phyloP scores from a whole-genome alignment of 2,113 vertebrate genomes.

The Callospermophilus lateralis region DNA sequence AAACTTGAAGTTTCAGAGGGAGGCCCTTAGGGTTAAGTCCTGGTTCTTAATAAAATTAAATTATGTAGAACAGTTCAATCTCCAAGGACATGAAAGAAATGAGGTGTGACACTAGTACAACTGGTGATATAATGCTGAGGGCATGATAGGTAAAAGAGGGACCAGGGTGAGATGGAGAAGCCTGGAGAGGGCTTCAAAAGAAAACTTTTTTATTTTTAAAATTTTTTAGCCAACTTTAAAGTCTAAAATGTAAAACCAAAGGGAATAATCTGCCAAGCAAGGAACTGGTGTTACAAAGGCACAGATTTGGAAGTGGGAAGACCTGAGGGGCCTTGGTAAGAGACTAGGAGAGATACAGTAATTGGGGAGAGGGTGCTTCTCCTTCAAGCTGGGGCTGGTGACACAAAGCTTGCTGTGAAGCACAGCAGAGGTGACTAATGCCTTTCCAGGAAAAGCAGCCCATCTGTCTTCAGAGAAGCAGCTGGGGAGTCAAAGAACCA shows the following conservation, averaged over 20 bases:
- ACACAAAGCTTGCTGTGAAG: not conserved
- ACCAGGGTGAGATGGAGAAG: not conserved
- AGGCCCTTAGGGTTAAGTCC: slow-evolving; percentile 41
- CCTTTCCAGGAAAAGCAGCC: not conserved
- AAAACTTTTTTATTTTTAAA: not conserved
- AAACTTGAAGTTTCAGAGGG: slow-evolving; percentile 32
- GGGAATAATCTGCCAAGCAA: not conserved
- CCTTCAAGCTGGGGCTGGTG: not conserved
- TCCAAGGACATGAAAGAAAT: slow-evolving; percentile 39
- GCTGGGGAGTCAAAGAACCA: not conserved
- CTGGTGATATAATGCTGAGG: not conserved
- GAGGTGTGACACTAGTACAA: not conserved
- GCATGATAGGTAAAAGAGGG: not conserved
- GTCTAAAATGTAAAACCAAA: slow-evolving; percentile 43
- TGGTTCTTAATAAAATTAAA: slow-evolving; percentile 54
- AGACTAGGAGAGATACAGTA: not conserved
- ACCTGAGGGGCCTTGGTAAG: not conserved
- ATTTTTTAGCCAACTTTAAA: slow-evolving; percentile 1
- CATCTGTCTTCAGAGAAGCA: not conserved
- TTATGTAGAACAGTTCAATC: slow-evolving; percentile 47
- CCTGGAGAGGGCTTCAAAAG: not conserved
- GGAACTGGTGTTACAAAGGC: not conserved
- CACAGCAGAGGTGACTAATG: not conserved
- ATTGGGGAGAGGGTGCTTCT: not conserved
- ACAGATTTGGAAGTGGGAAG: not conserved